Base-by-base conservation (phyloP, 2,888 invertebrate genomes). In the Acleris cristana region DNA sequence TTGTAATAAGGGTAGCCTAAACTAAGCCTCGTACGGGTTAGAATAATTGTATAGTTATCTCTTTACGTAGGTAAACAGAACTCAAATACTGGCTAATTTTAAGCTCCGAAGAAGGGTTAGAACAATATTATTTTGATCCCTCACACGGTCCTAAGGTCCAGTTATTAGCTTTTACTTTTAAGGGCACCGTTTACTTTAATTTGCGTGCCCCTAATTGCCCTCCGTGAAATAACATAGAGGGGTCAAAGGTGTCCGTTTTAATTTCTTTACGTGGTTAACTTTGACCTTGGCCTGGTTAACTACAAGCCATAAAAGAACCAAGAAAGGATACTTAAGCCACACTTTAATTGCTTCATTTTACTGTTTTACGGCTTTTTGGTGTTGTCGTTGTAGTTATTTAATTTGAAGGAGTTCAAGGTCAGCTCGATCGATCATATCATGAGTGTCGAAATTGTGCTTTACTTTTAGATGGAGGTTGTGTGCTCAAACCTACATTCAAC, bases 151-250 rank as follows among this genome's bases (percentile, higher is more conserved):
- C 56, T 8, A 18, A 55, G 55, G 44, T 44, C 44, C 56, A 55
- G 44, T 34, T 34, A 34, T 34, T 34, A 34, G 34, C 34, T 34
- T 34, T 34, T 34, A 34, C 34, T 34, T 23, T 56, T 44, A 21
- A 44, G 8, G 21, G 44, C 10, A 4, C 49, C 23, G 54, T 55
- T 60, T 53, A 44, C 23, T 65, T 51, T 51, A 56, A 55, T 56
- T 65, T 56, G 60, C 55, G 51, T 65, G 49, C 10, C 49, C 30
- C 51, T 65, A 65, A 65, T 65, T 55, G 49, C 49, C 54, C 60
- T 40, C 49, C 59, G 59, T 65, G 49, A 54, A 44, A 53, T 16
- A 49, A 60, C 54, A 34, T 34, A 34, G 40, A 7, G 48, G 45
- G 52, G 54, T 14, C n/a, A 55, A n/a, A 59, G 58, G 53, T 59